Base-by-base conservation (phyloP, 2,797 vertebrate genomes). In the Cirrhinus mrigala region DNA sequence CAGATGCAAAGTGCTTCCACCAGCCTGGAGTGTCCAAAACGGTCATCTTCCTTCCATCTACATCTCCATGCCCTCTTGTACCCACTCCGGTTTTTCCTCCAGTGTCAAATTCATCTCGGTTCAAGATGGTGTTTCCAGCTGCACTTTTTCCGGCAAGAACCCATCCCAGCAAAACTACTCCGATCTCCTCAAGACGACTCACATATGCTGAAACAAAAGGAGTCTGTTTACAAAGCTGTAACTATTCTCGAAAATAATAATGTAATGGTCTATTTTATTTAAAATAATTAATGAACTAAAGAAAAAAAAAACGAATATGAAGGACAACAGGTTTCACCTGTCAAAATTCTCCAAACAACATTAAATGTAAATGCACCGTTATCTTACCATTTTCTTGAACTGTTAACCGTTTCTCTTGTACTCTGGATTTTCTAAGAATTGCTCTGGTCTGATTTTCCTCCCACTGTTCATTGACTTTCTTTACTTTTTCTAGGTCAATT, bases 71-170 rank as follows among this genome's bases (percentile, higher is more conserved):
- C 1, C 14, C 12, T 79, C 33, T 44, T 11, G 0, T 20, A 27
- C 78, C 10, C 7, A 24, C 20, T 46, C 37, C 5, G 6, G 78
- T 79, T 50, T 1, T 40, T 9, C 18, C 24, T 24, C 37, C 37
- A 5, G 4, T 64, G 22, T 4, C 7, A 79, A 79, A 79, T 24
- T 11, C 40, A 27, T 79, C 37, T 2, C 7, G 58, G 16, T 66
- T 66, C 37, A 79, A 62, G 44, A 79, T 46, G 3, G 6, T 79
- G 78, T 79, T 79, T 79, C 78, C 78, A 18, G 40, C n/a, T 79
- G 60, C 27, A n/a, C 78, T 79, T 60, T 81, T 81, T 37, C 79
- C 79, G 33, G 14, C 20, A 2, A 81, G 9, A 8, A 79, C 22
- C 79, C 79, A 81, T 66, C 79, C 79, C 44, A 81, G 7, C 24